These are phyloP conservation scores for Urocyon cinereoargenteus DNA, from an alignment of 2,797 vertebrate species.

Conservation along the genomic window DNA sequence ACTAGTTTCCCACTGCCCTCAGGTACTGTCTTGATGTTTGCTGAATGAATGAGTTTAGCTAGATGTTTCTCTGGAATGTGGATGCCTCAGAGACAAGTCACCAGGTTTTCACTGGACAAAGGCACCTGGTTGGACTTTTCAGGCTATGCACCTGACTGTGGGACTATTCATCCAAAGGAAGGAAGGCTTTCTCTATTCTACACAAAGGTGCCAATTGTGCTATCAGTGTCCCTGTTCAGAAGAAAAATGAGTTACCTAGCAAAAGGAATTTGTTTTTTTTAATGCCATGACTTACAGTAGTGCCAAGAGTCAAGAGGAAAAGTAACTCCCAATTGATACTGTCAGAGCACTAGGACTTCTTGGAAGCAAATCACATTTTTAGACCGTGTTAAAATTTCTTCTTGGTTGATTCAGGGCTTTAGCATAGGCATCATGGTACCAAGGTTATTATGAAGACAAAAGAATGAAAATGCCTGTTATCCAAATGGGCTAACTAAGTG, in stretches of 20 bases:
- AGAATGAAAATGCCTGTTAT: background rate
- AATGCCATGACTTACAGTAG: background rate
- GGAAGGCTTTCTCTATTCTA: background rate
- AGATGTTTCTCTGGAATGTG: background rate
- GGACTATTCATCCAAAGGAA: background rate
- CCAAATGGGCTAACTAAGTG: background rate
- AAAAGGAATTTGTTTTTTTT: slow-evolving; percentile 3
- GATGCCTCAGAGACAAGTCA: background rate
- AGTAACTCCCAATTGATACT: background rate
- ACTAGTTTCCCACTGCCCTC: background rate
- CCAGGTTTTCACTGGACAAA: background rate
- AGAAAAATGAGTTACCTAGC: slow-evolving; percentile 9
- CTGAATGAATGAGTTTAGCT: background rate
- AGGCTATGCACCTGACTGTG: background rate
- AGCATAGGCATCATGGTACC: background rate
- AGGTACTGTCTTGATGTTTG: background rate
- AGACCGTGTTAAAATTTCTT: background rate
- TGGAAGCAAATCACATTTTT: slow-evolving; percentile 16
- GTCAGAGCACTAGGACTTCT: background rate
- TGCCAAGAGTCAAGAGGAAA: slow-evolving; percentile 16
- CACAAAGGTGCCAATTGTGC: background rate
- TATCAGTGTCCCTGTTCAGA: background rate
- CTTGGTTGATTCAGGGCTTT: background rate
- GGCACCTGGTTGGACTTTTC: background rate
- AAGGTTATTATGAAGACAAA: background rate